These are phyloP conservation scores for Pterocles orientalis DNA, from an alignment of 2,113 vertebrate genomes.

Conservation along the genomic window DNA sequence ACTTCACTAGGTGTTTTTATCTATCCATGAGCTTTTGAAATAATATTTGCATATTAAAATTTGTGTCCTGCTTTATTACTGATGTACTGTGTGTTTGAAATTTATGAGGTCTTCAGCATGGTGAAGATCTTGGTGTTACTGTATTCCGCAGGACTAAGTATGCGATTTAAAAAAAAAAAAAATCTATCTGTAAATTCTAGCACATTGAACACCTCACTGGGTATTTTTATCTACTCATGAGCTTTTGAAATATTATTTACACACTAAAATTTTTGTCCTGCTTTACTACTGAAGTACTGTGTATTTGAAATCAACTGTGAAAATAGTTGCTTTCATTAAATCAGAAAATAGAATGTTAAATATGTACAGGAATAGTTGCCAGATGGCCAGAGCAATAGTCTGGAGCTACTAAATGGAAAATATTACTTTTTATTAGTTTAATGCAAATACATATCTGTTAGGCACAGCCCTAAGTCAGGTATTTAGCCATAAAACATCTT, in stretches of 20 bases:
- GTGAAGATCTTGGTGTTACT: neutral
- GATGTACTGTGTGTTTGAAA: neutral
- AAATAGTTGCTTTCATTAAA: constrained; percentile 47
- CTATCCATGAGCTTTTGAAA: neutral
- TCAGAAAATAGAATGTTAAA: constrained; percentile 42
- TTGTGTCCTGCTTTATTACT: neutral
- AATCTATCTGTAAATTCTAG: neutral
- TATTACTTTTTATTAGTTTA: constrained; percentile 7
- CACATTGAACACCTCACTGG: neutral
- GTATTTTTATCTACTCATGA: neutral
- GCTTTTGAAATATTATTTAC: neutral
- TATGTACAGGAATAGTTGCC: neutral
- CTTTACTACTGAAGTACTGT: neutral
- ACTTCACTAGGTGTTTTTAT: neutral
- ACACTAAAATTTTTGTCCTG: neutral
- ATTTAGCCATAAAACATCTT: neutral
- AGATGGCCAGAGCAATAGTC: neutral
- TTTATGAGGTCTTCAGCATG: neutral
- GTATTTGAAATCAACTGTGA: neutral
- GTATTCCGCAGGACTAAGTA: neutral
- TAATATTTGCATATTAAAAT: neutral
- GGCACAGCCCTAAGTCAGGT: neutral
- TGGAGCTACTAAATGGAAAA: constrained; percentile 26
- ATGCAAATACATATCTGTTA: neutral
- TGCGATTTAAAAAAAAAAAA: neutral